phyloP scores from a whole-genome alignment of 2,113 vertebrate species.

The Labeo catla region DNA sequence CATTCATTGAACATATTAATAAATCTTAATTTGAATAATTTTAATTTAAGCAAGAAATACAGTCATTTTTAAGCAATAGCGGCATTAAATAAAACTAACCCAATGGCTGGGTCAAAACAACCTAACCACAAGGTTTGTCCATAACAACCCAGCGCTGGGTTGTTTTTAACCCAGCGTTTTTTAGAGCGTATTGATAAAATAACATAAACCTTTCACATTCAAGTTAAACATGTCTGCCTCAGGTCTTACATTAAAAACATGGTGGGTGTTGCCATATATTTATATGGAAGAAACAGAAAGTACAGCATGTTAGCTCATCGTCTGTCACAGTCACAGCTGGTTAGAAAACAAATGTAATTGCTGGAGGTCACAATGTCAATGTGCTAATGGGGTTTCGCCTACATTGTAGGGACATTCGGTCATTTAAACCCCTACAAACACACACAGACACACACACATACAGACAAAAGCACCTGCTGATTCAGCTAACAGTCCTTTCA shows the following conservation, averaged over 20 bases:
- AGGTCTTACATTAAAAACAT: neutral
- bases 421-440: neutral
- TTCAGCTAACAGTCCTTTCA: neutral
- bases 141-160: too few species aligned
- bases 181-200: neutral
- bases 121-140: too few species aligned
- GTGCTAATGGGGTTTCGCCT: slow-evolving; percentile 5
- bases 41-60: too few species aligned
- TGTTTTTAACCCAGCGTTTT: too few species aligned
- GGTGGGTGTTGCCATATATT: neutral
- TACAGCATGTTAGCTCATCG: neutral
- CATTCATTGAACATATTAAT: too few species aligned
- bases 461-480: slow-evolving; percentile 2
- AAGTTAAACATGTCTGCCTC: neutral
- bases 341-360: slow-evolving; percentile 6
- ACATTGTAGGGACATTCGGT: neutral
- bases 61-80: too few species aligned
- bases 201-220: neutral
- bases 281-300: neutral
- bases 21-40: too few species aligned
- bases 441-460: neutral
- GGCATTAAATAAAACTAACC: too few species aligned
- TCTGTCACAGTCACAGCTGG: neutral
- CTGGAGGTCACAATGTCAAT: slow-evolving; percentile 12
- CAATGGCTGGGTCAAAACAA: too few species aligned